These are phyloP conservation scores for Stegastes partitus DNA, from an alignment of 2,113 vertebrate species.

Conservation along the genomic window DNA sequence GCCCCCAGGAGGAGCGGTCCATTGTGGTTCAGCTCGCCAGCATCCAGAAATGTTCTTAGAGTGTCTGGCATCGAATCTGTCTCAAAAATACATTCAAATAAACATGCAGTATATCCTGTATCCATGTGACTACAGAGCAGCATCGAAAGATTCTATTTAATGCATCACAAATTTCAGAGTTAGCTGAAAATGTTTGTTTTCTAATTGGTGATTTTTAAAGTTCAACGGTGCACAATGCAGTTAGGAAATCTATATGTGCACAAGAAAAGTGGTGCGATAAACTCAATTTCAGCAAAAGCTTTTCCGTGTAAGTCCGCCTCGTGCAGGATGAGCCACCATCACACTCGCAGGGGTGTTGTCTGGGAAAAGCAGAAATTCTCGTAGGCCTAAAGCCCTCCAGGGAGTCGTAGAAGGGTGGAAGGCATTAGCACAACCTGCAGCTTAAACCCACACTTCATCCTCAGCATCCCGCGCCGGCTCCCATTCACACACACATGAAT, in stretches of 20 bases:
- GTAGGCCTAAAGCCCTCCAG: conserved; percentile 64
- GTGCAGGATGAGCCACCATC: conserved; percentile 68
- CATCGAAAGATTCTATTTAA: background rate
- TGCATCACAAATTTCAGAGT: background rate
- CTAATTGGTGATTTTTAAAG: background rate
- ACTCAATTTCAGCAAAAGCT: background rate
- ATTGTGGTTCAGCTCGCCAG: conserved; percentile 79
- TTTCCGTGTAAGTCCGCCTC: background rate
- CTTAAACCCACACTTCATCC: conserved; percentile 61
- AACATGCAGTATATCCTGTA: conserved; percentile 1
- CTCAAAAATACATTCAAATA: conserved; percentile 26
- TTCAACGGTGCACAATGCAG: background rate
- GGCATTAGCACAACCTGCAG: conserved; percentile 74
- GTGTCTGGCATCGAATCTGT: conserved; percentile 53
- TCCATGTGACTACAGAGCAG: conserved; percentile 10
- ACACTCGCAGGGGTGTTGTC: conserved; percentile 83
- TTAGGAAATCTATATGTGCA: background rate
- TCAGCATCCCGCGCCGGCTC: conserved; percentile 7
- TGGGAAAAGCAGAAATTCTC: conserved; percentile 84
- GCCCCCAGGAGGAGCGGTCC: conserved; percentile 77
- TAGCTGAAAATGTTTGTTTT: background rate
- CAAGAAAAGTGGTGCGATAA: background rate
- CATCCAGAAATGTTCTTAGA: conserved; percentile 77
- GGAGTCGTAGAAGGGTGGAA: conserved; percentile 77
- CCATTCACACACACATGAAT: conserved; percentile 44